phyloP scores from a whole-genome alignment of 2,113 vertebrate genomes.

The Onychorhynchus coronatus region DNA sequence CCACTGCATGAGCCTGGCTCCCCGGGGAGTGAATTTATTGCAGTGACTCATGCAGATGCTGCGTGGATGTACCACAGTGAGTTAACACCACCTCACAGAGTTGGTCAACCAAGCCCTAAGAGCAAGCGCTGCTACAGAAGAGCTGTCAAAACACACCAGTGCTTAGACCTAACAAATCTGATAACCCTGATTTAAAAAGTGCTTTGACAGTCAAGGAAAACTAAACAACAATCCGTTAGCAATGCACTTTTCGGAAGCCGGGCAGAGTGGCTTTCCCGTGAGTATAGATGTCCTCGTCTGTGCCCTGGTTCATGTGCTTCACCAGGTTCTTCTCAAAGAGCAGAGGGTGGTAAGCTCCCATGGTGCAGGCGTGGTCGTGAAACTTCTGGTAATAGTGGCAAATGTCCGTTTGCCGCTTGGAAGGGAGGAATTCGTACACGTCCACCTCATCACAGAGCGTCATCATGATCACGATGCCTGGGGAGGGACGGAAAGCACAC shows the following conservation, averaged over 20 bases:
- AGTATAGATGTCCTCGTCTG: constrained; percentile 70
- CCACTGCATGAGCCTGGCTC: background rate
- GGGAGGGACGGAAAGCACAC: background rate
- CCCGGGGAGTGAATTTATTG: background rate
- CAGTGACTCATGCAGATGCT: background rate
- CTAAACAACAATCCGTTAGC: background rate
- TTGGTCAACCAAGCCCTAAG: background rate
- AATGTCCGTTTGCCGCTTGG: constrained; percentile 74
- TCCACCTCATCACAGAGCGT: constrained; percentile 75
- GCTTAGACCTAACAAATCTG: constrained; percentile 11
- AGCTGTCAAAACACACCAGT: constrained; percentile 34
- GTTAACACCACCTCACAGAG: background rate
- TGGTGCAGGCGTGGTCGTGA: constrained; percentile 74
- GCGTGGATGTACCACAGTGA: background rate
- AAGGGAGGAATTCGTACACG: constrained; percentile 81
- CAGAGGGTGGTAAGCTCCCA: constrained; percentile 80
- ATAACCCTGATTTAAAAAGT: constrained; percentile 53
- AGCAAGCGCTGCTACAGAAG: constrained; percentile 19
- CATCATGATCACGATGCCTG: constrained; percentile 82
- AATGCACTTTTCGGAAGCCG: constrained; percentile 65
- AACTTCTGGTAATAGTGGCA: constrained; percentile 79
- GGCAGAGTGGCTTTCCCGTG: constrained; percentile 73
- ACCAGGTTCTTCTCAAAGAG: constrained; percentile 83
- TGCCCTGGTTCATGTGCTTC: constrained; percentile 75
- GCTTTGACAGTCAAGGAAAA: constrained; percentile 14